Percentiles rank a stretch among this genome's conserved stretches.
phyloP scores from a whole-genome alignment of 35 echinoderm and acorn worm species.

The Apostichopus californicus region DNA sequence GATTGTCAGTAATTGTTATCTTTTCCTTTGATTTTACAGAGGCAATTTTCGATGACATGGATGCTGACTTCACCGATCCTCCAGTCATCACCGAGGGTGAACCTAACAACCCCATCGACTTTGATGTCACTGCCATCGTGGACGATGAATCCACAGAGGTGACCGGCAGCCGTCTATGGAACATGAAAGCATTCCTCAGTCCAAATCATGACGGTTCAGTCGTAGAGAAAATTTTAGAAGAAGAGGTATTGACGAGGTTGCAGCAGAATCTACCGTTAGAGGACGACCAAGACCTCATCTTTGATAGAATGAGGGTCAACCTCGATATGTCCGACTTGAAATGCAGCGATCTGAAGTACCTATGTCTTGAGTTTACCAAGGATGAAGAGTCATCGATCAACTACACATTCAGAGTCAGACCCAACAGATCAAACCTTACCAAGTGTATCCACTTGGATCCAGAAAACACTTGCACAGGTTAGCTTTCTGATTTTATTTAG shows the following conservation, averaged over 20 bases:
- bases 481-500: neutral
- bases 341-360: conserved; percentile 44
- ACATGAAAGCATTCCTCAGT: conserved; percentile 46
- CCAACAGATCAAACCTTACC: neutral
- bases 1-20: neutral
- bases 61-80: conserved; percentile 22
- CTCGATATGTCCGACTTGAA: conserved; percentile 46
- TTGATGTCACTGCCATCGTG: conserved; percentile 54
- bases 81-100: conserved; percentile 29
- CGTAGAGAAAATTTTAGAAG: conserved; percentile 28
- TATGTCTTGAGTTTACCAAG: conserved; percentile 59
- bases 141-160: conserved; percentile 45
- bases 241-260: conserved; percentile 19
- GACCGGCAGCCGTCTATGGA: conserved; percentile 51
- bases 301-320: conserved; percentile 39
- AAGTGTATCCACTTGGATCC: conserved; percentile 50
- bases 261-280: conserved; percentile 39
- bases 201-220: conserved; percentile 49
- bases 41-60: conserved; percentile 49
- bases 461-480: conserved; percentile 37
- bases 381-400: conserved; percentile 53
- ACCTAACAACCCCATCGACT: conserved; percentile 29
- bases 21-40: conserved; percentile 8
- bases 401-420: conserved; percentile 41
- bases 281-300: neutral